Evolutionary conservation across 1,140 invertebrate genomes (phyloP).

Genomic region (Holcopasites calliopsidis): DNA sequence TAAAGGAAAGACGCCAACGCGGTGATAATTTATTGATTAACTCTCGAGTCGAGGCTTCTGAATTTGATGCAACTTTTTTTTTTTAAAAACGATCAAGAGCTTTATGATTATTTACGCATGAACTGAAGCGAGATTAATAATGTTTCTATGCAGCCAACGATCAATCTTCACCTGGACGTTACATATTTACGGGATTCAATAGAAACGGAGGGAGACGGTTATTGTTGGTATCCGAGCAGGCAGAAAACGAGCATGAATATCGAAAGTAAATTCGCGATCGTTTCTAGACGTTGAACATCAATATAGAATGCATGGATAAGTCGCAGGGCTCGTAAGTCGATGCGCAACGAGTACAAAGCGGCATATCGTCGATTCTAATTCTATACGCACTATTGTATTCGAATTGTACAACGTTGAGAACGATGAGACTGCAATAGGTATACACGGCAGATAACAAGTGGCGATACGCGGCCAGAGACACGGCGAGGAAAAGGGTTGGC

Average conservation of each 20-base stretch:
- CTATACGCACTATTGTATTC: slow-evolving; percentile 48
- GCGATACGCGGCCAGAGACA: slow-evolving; percentile 22
- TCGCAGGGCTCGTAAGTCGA: slow-evolving; percentile 41
- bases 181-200: background rate
- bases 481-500: background rate
- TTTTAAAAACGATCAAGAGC: too few species aligned
- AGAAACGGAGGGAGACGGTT: background rate
- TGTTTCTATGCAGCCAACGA: too few species aligned
- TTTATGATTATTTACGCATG: too few species aligned
- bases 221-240: background rate
- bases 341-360: slow-evolving; percentile 49
- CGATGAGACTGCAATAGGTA: slow-evolving; percentile 28
- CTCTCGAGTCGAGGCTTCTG: background rate
- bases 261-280: background rate
- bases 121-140: too few species aligned
- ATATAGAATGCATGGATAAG: too few species aligned
- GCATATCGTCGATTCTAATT: slow-evolving; percentile 45
- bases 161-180: background rate
- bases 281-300: background rate
- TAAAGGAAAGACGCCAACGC: background rate
- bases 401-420: slow-evolving; percentile 38
- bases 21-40: background rate
- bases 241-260: background rate
- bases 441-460: slow-evolving; percentile 35
- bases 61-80: too few species aligned